A percentile compares a stretch with the other conserved stretches of the same genome.
phyloP scores from a whole-genome alignment of 2,888 invertebrate species.

The Drosophila monieri region DNA sequence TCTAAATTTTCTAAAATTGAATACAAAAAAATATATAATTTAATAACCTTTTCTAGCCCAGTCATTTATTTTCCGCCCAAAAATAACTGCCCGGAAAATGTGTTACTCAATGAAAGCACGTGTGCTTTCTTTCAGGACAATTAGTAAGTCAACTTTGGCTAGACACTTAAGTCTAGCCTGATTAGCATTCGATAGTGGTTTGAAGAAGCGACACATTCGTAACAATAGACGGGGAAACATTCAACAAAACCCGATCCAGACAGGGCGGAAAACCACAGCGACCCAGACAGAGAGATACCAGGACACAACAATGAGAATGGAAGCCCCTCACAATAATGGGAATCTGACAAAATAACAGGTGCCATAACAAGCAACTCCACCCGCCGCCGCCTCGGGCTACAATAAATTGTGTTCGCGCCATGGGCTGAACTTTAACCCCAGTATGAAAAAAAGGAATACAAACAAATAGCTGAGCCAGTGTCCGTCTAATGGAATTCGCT shows the following conservation, averaged over 20 bases:
- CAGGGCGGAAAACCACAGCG: constrained; percentile 38
- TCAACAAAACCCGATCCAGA: constrained; percentile 21
- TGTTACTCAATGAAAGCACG: constrained; percentile 1
- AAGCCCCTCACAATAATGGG: constrained; percentile 27
- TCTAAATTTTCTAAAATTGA: too few relatives aligned
- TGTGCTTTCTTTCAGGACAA: constrained; percentile 6
- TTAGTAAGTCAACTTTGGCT: constrained; percentile 13
- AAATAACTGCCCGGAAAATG: neutral
- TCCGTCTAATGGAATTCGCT: constrained; percentile 35
- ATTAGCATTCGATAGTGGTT: constrained; percentile 29
- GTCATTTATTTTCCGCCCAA: neutral
- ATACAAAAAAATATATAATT: too few relatives aligned
- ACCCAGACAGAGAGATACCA: constrained; percentile 40
- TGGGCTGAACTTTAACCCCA: constrained; percentile 20
- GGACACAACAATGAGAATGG: constrained; percentile 30
- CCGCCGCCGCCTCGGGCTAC: constrained; percentile 7
- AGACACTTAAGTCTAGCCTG: constrained; percentile 28
- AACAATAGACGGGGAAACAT: constrained; percentile 16
- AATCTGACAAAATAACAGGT: constrained; percentile 32
- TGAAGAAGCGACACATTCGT: constrained; percentile 3
- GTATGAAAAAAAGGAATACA: neutral
- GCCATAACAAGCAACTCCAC: constrained; percentile 30
- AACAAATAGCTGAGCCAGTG: constrained; percentile 27
- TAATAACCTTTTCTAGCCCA: too few relatives aligned
- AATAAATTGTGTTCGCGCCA: constrained; percentile 20